Evolutionary conservation across 2,113 vertebrate genomes (phyloP).

Genomic region (Todiramphus saurophagus): DNA sequence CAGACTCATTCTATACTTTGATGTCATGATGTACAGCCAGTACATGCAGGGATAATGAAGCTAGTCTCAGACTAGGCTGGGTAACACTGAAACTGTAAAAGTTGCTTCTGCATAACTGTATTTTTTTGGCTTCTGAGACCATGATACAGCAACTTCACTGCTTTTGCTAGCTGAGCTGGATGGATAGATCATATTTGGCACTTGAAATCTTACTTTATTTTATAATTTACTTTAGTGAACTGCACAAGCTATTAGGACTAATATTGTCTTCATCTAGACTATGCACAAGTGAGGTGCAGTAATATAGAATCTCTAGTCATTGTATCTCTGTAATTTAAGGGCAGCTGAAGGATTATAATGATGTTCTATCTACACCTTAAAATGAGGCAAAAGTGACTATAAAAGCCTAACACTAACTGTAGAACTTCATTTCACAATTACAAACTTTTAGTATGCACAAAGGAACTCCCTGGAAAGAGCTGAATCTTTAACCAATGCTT

Average conservation of each 20-base stretch:
- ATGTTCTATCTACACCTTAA: background rate
- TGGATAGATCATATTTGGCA: background rate
- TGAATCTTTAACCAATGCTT: background rate
- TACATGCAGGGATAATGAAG: background rate
- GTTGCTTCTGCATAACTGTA: background rate
- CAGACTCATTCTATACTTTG: background rate
- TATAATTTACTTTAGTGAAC: background rate
- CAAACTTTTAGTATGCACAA: background rate
- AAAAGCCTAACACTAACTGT: background rate
- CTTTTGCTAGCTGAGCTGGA: background rate
- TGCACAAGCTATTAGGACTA: background rate
- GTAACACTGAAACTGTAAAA: background rate
- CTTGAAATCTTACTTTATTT: background rate
- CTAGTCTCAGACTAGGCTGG: background rate
- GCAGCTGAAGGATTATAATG: background rate
- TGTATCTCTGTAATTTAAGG: background rate
- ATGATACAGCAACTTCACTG: background rate
- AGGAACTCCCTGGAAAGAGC: background rate
- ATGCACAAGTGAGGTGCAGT: background rate
- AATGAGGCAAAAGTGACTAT: background rate
- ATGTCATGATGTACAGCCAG: accelerated
- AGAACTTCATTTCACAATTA: background rate
- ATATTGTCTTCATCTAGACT: background rate
- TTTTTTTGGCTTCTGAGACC: background rate
- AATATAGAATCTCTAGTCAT: background rate